Conservation (phyloP, 1,140 invertebrate genomes). For the Spodoptera litura region DNA sequence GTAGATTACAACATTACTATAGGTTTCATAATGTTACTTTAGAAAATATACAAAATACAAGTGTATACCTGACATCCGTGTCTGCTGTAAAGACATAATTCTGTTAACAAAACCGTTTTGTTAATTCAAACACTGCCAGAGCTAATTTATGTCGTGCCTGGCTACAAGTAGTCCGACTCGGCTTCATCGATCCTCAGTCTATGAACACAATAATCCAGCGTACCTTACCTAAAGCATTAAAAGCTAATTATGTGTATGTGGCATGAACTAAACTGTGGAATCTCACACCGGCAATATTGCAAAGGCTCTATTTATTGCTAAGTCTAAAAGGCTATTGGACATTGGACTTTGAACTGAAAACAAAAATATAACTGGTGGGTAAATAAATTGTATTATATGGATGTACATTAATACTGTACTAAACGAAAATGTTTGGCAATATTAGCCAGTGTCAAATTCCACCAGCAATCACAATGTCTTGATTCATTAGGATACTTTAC, state of each 20-base stretch:
- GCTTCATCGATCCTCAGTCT: constrained; percentile 73
- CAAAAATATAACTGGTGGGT: constrained; percentile 19
- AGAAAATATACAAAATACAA: constrained; percentile 72
- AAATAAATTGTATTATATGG: not conserved
- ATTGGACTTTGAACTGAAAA: constrained; percentile 30
- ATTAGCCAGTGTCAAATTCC: constrained; percentile 70
- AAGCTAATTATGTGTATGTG: constrained; percentile 84
- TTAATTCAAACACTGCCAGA: constrained; percentile 31
- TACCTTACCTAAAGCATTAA: constrained; percentile 85
- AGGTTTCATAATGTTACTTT: constrained; percentile 62
- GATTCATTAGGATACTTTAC: constrained; percentile 72
- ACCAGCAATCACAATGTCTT: constrained; percentile 78
- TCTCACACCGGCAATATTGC: constrained; percentile 52
- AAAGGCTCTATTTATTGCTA: not conserved
- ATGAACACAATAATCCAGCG: constrained; percentile 85
- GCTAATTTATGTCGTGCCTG: constrained; percentile 38
- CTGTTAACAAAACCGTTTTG: constrained; percentile 49
- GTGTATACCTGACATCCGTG: constrained; percentile 54
- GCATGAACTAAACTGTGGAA: constrained; percentile 79
- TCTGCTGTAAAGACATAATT: constrained; percentile 41
- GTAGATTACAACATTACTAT: constrained; percentile 71
- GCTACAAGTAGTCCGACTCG: constrained; percentile 34
- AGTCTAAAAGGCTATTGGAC: constrained; percentile 3
- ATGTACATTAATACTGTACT: constrained; percentile 45
- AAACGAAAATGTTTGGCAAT: constrained; percentile 54